Conservation (phyloP, 2,888 invertebrate species). For the Trypoxylon attenuatum region DNA sequence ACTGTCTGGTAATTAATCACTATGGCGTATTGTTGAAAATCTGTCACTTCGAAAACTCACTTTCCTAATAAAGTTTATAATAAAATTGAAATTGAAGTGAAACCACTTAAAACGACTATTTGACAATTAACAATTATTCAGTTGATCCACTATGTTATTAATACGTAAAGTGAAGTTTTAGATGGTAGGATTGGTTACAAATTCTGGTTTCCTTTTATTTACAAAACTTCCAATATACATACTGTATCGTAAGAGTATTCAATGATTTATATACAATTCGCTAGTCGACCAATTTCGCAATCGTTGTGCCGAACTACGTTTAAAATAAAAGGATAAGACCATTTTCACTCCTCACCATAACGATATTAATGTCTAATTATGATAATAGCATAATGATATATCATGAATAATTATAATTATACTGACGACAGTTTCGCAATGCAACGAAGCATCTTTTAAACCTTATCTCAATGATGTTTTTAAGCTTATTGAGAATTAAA, state of each 20-base stretch:
- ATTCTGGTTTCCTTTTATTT: slow-evolving; percentile 57
- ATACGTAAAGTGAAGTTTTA: not conserved
- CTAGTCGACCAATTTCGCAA: slow-evolving; percentile 21
- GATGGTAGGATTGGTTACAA: not conserved
- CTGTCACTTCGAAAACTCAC: not conserved
- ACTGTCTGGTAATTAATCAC: no score
- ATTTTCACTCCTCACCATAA: no score
- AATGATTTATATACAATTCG: slow-evolving; percentile 63
- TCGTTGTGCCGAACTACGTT: no score
- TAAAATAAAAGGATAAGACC: no score
- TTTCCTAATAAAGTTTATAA: no score
- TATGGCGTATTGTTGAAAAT: not conserved
- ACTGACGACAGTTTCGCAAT: slow-evolving; percentile 4
- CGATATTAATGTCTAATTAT: no score
- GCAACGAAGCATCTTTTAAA: slow-evolving; percentile 4
- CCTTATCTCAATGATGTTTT: no score
- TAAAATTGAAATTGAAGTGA: no score
- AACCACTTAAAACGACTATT: no score
- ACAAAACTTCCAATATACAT: slow-evolving; percentile 60
- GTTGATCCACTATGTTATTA: not conserved
- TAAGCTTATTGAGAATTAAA: no score
- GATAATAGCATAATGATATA: no score
- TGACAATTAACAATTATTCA: not conserved
- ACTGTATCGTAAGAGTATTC: slow-evolving; percentile 37
- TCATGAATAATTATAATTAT: not conserved